A percentile compares a stretch with the other conserved stretches of the same genome.
Conservation (phyloP, 2,113 vertebrate species). For the Prunella himalayana region DNA sequence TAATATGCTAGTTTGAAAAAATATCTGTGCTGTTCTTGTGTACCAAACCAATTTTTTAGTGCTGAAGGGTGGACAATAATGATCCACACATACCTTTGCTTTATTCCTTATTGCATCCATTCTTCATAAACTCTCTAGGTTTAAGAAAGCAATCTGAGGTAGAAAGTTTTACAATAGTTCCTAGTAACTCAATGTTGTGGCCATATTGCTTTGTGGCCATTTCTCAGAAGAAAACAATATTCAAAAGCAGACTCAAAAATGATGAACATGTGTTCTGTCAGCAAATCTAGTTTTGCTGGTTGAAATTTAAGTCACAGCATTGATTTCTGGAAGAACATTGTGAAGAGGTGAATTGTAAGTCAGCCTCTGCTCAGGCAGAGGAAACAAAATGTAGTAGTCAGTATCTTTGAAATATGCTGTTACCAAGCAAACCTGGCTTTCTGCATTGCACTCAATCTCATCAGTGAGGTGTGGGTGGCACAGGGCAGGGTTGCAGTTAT, state of each 20-base stretch:
- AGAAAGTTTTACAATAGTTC: neutral
- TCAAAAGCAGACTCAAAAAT: neutral
- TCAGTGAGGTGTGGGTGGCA: neutral
- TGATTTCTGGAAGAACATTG: neutral
- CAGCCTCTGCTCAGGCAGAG: neutral
- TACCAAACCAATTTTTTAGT: neutral
- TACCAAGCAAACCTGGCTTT: neutral
- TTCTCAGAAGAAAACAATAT: neutral
- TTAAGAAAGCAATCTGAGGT: neutral
- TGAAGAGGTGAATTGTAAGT: neutral
- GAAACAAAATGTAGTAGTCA: neutral
- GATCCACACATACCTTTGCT: neutral
- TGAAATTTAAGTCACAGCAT: neutral
- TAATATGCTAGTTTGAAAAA: neutral
- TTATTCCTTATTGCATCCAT: neutral
- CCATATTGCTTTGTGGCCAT: neutral
- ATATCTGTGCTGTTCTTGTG: neutral
- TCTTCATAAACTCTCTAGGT: neutral
- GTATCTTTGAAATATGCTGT: neutral
- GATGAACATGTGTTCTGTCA: neutral
- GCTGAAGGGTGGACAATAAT: neutral
- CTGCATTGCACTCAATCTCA: neutral
- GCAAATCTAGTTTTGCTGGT: neutral
- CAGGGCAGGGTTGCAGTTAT: neutral
- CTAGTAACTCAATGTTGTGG: neutral